These are phyloP conservation scores for Theristicus caerulescens DNA, from an alignment of 2,113 vertebrate genomes.

Conservation along the genomic window DNA sequence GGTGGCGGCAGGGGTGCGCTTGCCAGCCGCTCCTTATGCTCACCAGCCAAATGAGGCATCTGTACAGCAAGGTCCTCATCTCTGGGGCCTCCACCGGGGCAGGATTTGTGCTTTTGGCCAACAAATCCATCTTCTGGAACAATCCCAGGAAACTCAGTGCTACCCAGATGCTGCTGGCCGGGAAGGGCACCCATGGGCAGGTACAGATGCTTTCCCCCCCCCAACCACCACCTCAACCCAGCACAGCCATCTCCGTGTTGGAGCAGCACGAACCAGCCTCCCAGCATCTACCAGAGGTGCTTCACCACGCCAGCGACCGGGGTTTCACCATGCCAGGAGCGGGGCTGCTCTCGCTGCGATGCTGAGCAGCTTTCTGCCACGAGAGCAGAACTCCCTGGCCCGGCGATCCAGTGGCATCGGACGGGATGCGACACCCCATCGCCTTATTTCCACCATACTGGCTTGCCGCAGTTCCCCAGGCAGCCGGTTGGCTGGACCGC, in stretches of 20 bases:
- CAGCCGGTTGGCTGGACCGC: neutral
- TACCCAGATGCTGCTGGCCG: neutral
- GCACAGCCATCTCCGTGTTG: rapidly evolving
- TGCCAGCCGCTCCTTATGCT: neutral
- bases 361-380: neutral
- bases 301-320: rapidly evolving
- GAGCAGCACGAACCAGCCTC: neutral
- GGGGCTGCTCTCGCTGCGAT: rapidly evolving
- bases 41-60: neutral
- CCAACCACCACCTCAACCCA: neutral
- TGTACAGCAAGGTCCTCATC: neutral
- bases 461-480: rapidly evolving
- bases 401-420: rapidly evolving
- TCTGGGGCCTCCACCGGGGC: neutral
- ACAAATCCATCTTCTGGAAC: neutral
- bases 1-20: rapidly evolving
- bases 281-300: neutral
- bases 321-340: neutral
- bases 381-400: rapidly evolving
- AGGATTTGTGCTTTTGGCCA: neutral
- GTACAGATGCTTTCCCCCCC: neutral
- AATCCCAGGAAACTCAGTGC: neutral
- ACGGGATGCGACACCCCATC: neutral
- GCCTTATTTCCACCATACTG: neutral
- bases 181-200: neutral